Evolutionary conservation across 2,113 vertebrate genomes (phyloP).

Genomic region (Alaudala cheleensis): DNA sequence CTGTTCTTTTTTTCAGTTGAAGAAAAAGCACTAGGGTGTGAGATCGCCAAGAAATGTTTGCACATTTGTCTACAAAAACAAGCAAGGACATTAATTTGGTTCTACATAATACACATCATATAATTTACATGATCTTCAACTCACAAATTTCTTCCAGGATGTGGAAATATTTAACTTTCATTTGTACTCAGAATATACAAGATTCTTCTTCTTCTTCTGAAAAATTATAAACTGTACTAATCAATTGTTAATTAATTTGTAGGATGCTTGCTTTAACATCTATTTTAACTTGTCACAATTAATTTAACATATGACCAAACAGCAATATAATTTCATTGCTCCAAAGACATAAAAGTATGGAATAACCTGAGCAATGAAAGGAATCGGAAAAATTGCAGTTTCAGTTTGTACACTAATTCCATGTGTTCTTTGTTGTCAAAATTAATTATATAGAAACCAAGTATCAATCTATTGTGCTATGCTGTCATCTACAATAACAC

Average conservation of each 20-base stretch:
- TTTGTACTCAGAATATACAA: neutral
- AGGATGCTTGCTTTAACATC: neutral
- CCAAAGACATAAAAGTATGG: neutral
- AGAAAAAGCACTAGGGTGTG: neutral
- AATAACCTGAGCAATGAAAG: neutral
- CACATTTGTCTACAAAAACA: conserved; percentile 10
- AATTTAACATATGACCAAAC: neutral
- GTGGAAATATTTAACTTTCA: neutral
- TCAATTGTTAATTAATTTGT: neutral
- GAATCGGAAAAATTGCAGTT: neutral
- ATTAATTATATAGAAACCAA: conserved; percentile 64
- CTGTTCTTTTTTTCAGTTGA: neutral
- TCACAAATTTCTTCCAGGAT: neutral
- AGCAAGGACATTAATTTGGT: neutral
- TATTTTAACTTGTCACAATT: conserved; percentile 18
- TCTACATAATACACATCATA: neutral
- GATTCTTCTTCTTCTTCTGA: neutral
- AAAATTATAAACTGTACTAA: neutral
- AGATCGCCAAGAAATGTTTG: neutral
- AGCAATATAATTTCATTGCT: neutral
- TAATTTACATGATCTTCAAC: neutral
- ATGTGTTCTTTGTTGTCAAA: conserved; percentile 49
- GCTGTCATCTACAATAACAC: neutral
- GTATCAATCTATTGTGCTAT: neutral
- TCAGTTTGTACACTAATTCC: conserved; percentile 53